Conservation (phyloP, 2,888 invertebrate genomes). For the Lagria hirta region DNA sequence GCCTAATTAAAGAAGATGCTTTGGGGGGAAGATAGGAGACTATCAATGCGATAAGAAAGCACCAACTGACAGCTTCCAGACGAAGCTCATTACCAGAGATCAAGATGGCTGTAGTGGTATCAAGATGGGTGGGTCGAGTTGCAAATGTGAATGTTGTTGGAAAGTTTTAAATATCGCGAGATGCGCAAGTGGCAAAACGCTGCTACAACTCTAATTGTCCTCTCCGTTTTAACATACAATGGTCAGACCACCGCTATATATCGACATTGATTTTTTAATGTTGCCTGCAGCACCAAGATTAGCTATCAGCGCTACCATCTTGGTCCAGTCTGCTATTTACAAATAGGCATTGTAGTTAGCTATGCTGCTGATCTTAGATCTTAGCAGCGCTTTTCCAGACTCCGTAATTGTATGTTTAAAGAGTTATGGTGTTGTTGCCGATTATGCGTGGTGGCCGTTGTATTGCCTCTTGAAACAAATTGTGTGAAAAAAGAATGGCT, state of each 20-base stretch:
- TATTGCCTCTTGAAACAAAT: constrained; percentile 28
- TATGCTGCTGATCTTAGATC: constrained; percentile 37
- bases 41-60: constrained; percentile 35
- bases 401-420: constrained; percentile 44
- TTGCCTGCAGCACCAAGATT: constrained; percentile 49
- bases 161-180: too few relatives aligned
- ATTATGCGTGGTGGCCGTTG: constrained; percentile 41
- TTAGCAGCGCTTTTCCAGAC: constrained; percentile 40
- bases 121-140: too few relatives aligned
- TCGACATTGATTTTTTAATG: constrained; percentile 52
- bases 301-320: constrained; percentile 50
- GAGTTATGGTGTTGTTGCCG: constrained; percentile 40
- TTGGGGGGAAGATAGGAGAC: constrained; percentile 36
- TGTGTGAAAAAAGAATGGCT: constrained; percentile 11
- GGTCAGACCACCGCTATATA: constrained; percentile 44
- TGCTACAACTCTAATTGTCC: constrained; percentile 47
- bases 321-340: constrained; percentile 49
- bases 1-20: constrained; percentile 38
- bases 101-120: too few relatives aligned
- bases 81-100: constrained; percentile 47
- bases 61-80: constrained; percentile 44
- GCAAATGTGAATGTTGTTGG: too few relatives aligned
- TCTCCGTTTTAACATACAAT: constrained; percentile 51
- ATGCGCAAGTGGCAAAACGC: constrained; percentile 31
- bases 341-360: constrained; percentile 51